Percentiles rank a stretch among this genome's conserved stretches.
These are phyloP conservation scores for Festucalex cinctus DNA, from an alignment of 2,113 vertebrate genomes.

Conservation along the genomic window DNA sequence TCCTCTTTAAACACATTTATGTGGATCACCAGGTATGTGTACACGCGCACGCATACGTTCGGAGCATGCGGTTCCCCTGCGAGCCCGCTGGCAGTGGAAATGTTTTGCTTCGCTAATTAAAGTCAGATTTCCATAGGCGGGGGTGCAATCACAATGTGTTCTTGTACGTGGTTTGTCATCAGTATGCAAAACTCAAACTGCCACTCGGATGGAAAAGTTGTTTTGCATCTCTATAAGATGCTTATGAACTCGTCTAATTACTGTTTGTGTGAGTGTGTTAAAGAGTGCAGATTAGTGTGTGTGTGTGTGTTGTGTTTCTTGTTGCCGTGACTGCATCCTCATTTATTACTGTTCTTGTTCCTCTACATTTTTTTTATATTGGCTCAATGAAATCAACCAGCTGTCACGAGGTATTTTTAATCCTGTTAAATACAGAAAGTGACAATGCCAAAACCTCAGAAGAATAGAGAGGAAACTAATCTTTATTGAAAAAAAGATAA, in stretches of 20 bases:
- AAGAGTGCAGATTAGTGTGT: not conserved
- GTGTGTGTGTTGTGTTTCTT: not conserved
- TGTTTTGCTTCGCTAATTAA: constrained; percentile 48
- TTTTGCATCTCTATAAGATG: constrained; percentile 19
- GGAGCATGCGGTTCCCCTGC: constrained; percentile 1
- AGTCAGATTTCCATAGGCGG: constrained; percentile 23
- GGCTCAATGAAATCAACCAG: not conserved
- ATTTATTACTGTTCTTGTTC: constrained; percentile 5
- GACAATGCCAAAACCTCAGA: not conserved
- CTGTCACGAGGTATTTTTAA: too few species aligned
- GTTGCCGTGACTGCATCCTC: not conserved
- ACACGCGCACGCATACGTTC: not conserved
- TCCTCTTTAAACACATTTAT: not conserved
- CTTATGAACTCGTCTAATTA: constrained; percentile 29
- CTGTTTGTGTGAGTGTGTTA: not conserved
- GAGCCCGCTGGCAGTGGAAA: constrained; percentile 27
- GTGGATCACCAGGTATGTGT: not conserved
- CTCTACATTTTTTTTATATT: not conserved
- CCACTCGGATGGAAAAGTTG: constrained; percentile 3
- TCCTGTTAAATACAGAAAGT: not conserved
- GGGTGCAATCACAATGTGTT: constrained; percentile 17
- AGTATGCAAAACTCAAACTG: constrained; percentile 19
- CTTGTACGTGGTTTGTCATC: constrained; percentile 14
- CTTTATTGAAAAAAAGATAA: too few species aligned
- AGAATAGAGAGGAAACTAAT: too few species aligned